Conservation (phyloP, 1,140 invertebrate genomes). For the Leptopilina boulardi region DNA sequence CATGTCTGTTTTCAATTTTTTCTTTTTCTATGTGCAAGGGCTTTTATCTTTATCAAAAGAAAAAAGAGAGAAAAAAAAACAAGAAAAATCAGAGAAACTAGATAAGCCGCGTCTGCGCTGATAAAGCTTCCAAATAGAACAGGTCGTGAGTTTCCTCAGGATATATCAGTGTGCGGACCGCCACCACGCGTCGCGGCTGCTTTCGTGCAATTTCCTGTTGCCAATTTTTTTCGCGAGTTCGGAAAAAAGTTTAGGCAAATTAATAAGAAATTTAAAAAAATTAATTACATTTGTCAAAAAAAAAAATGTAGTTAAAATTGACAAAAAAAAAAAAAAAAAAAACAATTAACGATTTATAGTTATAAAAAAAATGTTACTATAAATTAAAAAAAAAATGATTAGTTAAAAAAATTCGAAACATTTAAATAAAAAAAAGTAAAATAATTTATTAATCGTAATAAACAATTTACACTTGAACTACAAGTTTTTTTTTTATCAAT, state of each 20-base stretch:
- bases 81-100: constrained; percentile 4
- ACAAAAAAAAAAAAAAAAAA: too few species aligned
- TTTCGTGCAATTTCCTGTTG: constrained; percentile 36
- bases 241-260: background rate
- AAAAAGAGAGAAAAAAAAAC: too few species aligned
- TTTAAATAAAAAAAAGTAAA: too few species aligned
- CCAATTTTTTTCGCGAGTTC: background rate
- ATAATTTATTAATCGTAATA: too few species aligned
- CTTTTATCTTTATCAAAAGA: background rate
- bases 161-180: constrained; percentile 66
- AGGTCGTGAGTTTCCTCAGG: constrained; percentile 57
- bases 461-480: too few species aligned
- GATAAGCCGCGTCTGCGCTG: constrained; percentile 32
- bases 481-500: too few species aligned
- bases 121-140: constrained; percentile 38
- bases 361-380: background rate
- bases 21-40: background rate
- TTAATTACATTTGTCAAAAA: background rate
- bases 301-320: background rate
- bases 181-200: constrained; percentile 66
- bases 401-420: too few species aligned
- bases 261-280: background rate
- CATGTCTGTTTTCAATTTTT: background rate
- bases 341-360: too few species aligned
- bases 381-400: too few species aligned